Conservation (phyloP, 1,140 invertebrate genomes). For the Frieseomelitta varia region DNA sequence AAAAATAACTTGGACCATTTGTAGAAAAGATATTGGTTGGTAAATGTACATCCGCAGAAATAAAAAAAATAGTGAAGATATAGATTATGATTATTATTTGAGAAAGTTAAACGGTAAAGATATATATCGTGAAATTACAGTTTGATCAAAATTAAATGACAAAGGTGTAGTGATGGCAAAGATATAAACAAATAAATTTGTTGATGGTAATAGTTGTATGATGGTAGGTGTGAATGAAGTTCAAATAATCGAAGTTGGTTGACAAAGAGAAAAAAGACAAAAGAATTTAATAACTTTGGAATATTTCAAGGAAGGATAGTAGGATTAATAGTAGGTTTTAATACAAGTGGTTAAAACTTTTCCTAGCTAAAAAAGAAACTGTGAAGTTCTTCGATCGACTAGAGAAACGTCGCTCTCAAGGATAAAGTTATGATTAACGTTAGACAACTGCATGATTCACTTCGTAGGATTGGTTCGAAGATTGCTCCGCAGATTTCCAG, state of each 20-base stretch:
- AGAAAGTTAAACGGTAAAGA: no score
- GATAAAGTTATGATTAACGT: not conserved
- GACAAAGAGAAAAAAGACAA: not conserved
- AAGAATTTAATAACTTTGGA: no score
- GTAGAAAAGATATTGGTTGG: not conserved
- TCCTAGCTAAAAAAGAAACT: not conserved
- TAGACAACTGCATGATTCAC: slow-evolving; percentile 11
- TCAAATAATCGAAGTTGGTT: not conserved
- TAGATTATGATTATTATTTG: no score
- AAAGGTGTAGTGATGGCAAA: no score
- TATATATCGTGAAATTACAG: no score
- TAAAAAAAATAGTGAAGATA: not conserved
- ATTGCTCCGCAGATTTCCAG: not conserved
- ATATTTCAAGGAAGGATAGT: not conserved
- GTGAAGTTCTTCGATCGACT: slow-evolving; percentile 5
- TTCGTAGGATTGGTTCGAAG: not conserved
- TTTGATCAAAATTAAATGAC: no score
- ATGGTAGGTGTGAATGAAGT: no score
- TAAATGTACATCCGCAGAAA: not conserved
- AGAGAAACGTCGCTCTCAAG: slow-evolving; percentile 16
- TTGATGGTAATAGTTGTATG: no score
- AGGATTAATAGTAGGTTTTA: not conserved
- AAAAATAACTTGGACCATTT: fast-evolving
- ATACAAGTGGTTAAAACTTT: not conserved
- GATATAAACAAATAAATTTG: no score